Evolutionary conservation across 1,140 invertebrate genomes (phyloP).

Genomic region (Drosophila albomicans): DNA sequence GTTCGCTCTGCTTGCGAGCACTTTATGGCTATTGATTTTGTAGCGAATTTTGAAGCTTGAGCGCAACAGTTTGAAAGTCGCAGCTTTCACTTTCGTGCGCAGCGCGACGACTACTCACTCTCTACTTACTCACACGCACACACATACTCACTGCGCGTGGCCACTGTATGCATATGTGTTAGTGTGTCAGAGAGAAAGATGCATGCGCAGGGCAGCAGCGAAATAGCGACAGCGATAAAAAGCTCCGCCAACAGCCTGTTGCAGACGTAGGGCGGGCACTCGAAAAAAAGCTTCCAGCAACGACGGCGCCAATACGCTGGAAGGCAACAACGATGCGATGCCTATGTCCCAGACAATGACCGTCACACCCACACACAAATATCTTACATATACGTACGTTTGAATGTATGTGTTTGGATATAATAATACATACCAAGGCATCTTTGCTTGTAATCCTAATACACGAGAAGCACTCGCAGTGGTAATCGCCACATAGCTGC

Average conservation of each 20-base stretch:
- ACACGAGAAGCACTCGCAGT: background rate
- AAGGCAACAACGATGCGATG: slow-evolving; percentile 27
- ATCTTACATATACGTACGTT: background rate
- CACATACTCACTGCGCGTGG: slow-evolving; percentile 52
- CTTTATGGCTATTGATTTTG: slow-evolving; percentile 74
- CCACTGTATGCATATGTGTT: slow-evolving; percentile 65
- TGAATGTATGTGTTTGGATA: background rate
- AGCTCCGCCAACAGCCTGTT: slow-evolving; percentile 71
- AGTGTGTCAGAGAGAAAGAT: slow-evolving; percentile 64
- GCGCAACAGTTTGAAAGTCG: slow-evolving; percentile 80
- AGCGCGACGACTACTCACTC: background rate
- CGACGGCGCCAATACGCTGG: slow-evolving; percentile 58
- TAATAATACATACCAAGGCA: slow-evolving; percentile 14
- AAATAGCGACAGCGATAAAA: background rate
- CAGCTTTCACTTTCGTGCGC: slow-evolving; percentile 79
- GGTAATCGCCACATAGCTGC: slow-evolving; percentile 44
- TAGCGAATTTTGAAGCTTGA: slow-evolving; percentile 39
- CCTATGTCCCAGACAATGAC: slow-evolving; percentile 65
- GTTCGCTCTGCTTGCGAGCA: slow-evolving; percentile 62
- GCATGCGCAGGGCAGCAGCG: slow-evolving; percentile 52
- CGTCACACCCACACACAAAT: slow-evolving; percentile 23
- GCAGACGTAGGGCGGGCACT: slow-evolving; percentile 50
- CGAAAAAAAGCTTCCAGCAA: slow-evolving; percentile 46
- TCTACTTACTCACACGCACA: background rate
- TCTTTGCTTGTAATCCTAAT: slow-evolving; percentile 19